A percentile compares a stretch with the other conserved stretches of the same genome.
Evolutionary conservation across 2,888 invertebrate genomes (phyloP).

Genomic region (Lasioglossum pauxillum): DNA sequence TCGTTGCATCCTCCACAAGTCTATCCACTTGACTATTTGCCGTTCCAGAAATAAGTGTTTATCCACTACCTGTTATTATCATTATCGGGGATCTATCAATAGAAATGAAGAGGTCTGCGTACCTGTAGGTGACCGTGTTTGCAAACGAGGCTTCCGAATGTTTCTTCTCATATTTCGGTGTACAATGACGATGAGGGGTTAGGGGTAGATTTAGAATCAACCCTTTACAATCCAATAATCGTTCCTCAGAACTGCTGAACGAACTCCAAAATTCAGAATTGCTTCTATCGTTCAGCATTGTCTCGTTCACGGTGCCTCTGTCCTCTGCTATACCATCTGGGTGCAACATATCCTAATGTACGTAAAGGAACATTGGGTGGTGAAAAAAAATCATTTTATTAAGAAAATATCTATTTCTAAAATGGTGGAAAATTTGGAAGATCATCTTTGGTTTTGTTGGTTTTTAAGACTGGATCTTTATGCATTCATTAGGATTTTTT

Average conservation of each 20-base stretch:
- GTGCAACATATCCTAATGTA: constrained; percentile 78
- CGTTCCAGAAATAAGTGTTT: neutral
- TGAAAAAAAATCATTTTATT: neutral
- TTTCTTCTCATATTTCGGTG: constrained; percentile 82
- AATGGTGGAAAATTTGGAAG: neutral
- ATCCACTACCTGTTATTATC: neutral
- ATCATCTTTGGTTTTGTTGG: neutral
- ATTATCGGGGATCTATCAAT: constrained; percentile 9
- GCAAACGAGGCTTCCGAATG: constrained; percentile 86
- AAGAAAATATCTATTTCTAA: neutral
- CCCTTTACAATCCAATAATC: constrained; percentile 90
- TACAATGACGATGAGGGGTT: constrained; percentile 88
- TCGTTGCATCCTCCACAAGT: neutral
- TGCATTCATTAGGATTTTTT: neutral
- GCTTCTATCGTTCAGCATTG: constrained; percentile 89
- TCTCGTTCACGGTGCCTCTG: constrained; percentile 88
- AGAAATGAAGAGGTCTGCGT: constrained; percentile 53
- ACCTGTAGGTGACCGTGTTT: constrained; percentile 90
- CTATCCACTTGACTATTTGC: constrained; percentile 9
- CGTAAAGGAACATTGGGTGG: constrained; percentile 19
- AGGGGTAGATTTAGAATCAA: constrained; percentile 90
- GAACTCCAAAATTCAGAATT: constrained; percentile 93
- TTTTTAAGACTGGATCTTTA: neutral
- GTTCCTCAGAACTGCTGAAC: constrained; percentile 92
- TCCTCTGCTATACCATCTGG: constrained; percentile 89